These are phyloP conservation scores for Melikaiella ostensackeni DNA, from an alignment of 2,888 invertebrate species.

Conservation along the genomic window DNA sequence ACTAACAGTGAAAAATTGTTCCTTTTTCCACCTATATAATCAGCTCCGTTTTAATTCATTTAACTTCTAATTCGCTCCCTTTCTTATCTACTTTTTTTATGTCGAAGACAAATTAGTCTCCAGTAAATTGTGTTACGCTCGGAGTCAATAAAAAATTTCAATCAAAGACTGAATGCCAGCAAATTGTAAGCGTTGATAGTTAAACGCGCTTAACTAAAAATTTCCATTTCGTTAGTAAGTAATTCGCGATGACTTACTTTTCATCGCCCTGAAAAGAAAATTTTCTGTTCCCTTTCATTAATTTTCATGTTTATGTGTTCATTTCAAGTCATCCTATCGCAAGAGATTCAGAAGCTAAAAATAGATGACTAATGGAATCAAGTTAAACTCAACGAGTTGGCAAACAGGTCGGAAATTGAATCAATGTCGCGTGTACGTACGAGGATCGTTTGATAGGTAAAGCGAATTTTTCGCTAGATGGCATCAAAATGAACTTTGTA, in stretches of 20 bases:
- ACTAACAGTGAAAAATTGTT: background rate
- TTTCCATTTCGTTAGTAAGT: background rate
- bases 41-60: background rate
- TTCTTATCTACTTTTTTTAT: too few species aligned
- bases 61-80: background rate
- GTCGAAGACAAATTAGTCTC: background rate
- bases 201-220: background rate
- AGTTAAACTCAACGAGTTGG: conserved; percentile 52
- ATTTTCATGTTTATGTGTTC: background rate
- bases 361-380: conserved; percentile 52
- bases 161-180: background rate
- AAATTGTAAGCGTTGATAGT: background rate
- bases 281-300: background rate
- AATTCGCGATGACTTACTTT: background rate
- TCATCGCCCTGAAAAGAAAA: background rate
- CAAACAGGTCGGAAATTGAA: conserved; percentile 48
- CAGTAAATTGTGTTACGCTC: background rate
- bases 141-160: background rate
- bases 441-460: too few species aligned
- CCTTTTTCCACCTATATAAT: background rate
- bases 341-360: conserved; percentile 29
- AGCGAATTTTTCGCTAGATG: too few species aligned
- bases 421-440: conserved; percentile 33
- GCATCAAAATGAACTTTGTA: too few species aligned
- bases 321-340: conserved; percentile 4